phyloP scores from a whole-genome alignment of 2,888 invertebrate genomes.

The Tyria jacobaeae region DNA sequence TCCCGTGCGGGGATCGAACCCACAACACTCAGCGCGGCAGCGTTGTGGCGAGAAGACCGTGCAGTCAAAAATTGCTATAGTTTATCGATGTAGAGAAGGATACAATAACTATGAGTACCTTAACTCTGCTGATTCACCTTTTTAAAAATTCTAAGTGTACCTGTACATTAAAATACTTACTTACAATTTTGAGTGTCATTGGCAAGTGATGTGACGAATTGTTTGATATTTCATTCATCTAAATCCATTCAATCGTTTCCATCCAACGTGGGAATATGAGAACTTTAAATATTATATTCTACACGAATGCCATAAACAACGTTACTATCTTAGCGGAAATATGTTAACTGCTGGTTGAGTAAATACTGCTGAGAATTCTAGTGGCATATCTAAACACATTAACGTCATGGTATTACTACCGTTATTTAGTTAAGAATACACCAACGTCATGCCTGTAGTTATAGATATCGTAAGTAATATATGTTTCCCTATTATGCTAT shows the following conservation, averaged over 20 bases:
- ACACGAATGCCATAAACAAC: conserved; percentile 27
- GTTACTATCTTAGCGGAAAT: conserved; percentile 38
- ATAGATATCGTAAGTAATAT: background rate
- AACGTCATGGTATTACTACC: conserved; percentile 37
- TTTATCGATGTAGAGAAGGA: no score
- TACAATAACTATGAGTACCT: no score
- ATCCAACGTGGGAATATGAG: conserved; percentile 41
- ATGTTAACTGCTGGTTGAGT: conserved; percentile 33
- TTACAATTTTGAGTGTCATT: background rate
- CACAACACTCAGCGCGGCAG: no score
- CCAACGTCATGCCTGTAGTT: background rate
- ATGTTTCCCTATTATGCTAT: background rate
- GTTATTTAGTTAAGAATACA: conserved; percentile 38
- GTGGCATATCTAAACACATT: conserved; percentile 18
- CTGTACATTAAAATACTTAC: background rate
- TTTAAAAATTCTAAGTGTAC: background rate
- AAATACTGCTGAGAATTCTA: conserved; percentile 37
- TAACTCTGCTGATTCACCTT: no score
- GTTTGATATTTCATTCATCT: conserved; percentile 45
- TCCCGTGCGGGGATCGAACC: no score
- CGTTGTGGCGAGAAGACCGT: no score
- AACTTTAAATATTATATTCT: conserved; percentile 19
- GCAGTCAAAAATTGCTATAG: no score
- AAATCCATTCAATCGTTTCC: conserved; percentile 38
- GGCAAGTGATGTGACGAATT: conserved; percentile 42